Evolutionary conservation across 2,888 invertebrate species (phyloP).

Genomic region (Drosophila quasianomalipes): DNA sequence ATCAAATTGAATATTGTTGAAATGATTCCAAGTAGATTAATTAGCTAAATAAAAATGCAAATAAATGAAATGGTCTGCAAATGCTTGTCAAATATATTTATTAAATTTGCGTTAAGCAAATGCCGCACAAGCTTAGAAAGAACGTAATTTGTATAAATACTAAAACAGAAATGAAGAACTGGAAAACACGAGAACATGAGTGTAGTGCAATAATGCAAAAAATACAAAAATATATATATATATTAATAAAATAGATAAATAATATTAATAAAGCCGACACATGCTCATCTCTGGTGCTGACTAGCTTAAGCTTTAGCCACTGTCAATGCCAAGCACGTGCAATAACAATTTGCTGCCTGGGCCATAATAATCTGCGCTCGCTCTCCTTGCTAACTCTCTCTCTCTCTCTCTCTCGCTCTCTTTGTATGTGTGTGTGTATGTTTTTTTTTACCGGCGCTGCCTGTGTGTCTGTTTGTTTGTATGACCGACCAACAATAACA

Average conservation of each 20-base stretch:
- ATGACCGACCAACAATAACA: constrained; percentile 37
- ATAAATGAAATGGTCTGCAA: background rate
- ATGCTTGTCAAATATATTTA: background rate
- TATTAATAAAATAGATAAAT: background rate
- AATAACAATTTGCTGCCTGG: constrained; percentile 45
- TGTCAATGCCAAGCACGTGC: constrained; percentile 73
- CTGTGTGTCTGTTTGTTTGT: constrained; percentile 62
- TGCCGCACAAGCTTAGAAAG: background rate
- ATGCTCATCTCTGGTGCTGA: constrained; percentile 13
- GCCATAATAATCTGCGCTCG: constrained; percentile 22
- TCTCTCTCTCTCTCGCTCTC: constrained; percentile 8
- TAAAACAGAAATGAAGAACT: background rate
- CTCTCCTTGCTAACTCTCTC: constrained; percentile 13
- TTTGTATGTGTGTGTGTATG: background rate
- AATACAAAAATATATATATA: background rate
- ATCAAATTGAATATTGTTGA: background rate
- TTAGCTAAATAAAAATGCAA: background rate
- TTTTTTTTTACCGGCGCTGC: constrained; percentile 43
- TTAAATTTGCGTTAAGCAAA: background rate
- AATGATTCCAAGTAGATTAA: background rate
- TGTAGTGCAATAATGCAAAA: background rate
- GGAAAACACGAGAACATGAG: background rate
- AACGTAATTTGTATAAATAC: background rate
- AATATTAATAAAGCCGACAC: background rate
- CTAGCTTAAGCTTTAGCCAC: constrained; percentile 38